Evolutionary conservation across 2,113 vertebrate genomes (phyloP), one percentile per base, ranked within the genome.

Genomic region (Clarias batrachus): DNA sequence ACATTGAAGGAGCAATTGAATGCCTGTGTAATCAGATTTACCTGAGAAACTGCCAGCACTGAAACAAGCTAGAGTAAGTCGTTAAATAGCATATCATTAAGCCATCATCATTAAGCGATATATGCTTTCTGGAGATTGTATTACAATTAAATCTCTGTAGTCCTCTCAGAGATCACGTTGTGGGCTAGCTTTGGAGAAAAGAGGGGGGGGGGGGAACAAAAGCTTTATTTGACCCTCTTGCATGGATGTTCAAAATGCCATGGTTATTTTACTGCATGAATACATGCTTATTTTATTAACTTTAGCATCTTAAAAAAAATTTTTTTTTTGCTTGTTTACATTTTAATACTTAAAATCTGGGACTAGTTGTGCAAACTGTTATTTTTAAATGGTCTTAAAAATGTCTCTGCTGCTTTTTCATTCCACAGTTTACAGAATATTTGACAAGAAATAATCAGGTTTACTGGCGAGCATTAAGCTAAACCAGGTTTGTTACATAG

Each of bases 371-470:
- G 87, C 57, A 87, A n/a, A 52, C 12, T 77, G 57, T 70, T 33
- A 13, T 86, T 56, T 89, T 68, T 68, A 73, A 71, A n/a, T 2
- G 0, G 70, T 84, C 9, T 54, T 84, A 63, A 10, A 79, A 76
- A 9, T 81, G 48, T 87, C 62, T 71, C 37, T 87, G 85, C 57
- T 81, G 81, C 25, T 37, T 82, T 77, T 41, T 65, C 14, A 56
- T 86, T 86, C 86, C 57, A 68, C 82, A 85, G 60, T 90, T 65
- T 87, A 82, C 27, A 60, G 54, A 59, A 86, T 90, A 88, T 90
- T 87, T 87, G 89, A 86, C 89, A 88, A 89, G 74, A 27, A 78
- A 78, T 48, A 74, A 74, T n/a, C 14, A 70, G 30, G 68, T 71
- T 68, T 68, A 4, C 71, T 74, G 6, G 41, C 4, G 4, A 48